phyloP scores from a whole-genome alignment of 2,888 invertebrate genomes.

The Balanococcus diminutus region DNA sequence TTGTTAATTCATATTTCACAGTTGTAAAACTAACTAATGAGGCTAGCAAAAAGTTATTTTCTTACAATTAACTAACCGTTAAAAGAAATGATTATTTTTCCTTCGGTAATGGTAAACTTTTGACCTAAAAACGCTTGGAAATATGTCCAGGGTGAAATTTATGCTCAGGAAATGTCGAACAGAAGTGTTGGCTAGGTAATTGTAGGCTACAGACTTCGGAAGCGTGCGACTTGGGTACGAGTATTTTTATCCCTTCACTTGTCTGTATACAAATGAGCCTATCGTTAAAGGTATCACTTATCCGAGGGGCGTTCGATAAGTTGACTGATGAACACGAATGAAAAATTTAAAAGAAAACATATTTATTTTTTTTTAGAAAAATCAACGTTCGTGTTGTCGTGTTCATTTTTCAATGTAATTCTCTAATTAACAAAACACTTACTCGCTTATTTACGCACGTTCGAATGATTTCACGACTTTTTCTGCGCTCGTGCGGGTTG shows the following conservation, averaged over 20 bases:
- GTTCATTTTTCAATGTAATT: no score
- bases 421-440: no score
- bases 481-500: no score
- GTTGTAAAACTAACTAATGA: constrained; percentile 55
- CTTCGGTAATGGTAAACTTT: constrained; percentile 41
- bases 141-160: constrained; percentile 26
- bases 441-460: no score
- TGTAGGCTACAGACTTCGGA: not conserved
- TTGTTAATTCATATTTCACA: constrained; percentile 55
- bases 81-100: constrained; percentile 54
- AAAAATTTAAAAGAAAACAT: not conserved
- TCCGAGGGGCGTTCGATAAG: not conserved
- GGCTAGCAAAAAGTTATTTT: constrained; percentile 54
- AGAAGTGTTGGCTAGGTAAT: constrained; percentile 4
- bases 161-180: constrained; percentile 23
- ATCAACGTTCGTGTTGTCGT: no score
- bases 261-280: not conserved
- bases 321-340: not conserved
- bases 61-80: constrained; percentile 55
- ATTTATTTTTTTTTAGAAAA: not conserved
- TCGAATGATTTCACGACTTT: no score
- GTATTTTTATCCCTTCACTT: constrained; percentile 12
- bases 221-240: not conserved
- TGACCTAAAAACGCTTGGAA: constrained; percentile 25
- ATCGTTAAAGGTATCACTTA: not conserved